Conservation (phyloP, 64 coral and sea anemone genomes). For the Pocillopora verrucosa region DNA sequence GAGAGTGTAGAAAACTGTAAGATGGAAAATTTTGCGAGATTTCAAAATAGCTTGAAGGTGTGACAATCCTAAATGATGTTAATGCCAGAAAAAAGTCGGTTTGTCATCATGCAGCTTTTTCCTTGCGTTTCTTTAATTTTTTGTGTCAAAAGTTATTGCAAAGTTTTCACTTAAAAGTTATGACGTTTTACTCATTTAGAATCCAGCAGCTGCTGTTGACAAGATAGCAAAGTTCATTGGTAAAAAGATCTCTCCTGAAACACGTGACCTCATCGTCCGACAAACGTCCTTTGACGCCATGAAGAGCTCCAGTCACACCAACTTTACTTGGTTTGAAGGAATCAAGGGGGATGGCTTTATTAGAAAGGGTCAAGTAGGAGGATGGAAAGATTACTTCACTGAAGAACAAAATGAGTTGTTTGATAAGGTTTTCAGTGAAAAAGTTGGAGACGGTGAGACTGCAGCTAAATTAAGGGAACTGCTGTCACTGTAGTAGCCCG, state of each 20-base stretch:
- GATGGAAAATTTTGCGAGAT: too few relatives aligned
- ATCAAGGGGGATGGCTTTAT: conserved; percentile 10
- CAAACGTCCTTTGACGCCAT: neutral
- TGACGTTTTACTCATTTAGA: neutral
- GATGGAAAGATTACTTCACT: conserved; percentile 42
- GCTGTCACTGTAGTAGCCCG: neutral
- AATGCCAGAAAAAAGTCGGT: too few relatives aligned
- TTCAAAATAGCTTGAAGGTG: too few relatives aligned
- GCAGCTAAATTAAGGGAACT: neutral
- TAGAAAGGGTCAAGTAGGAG: conserved; percentile 40
- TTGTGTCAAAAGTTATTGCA: neutral
- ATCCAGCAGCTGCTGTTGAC: neutral
- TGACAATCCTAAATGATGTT: too few relatives aligned
- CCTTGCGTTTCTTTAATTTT: neutral
- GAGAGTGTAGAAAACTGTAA: too few relatives aligned
- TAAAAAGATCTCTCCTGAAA: neutral
- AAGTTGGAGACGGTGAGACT: conserved; percentile 11
- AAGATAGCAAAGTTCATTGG: neutral
- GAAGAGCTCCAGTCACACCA: neutral
- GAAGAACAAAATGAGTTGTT: conserved; percentile 41
- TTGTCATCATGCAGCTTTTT: neutral
- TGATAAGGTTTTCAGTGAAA: conserved; percentile 42
- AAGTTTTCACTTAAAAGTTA: neutral
- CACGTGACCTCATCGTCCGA: neutral
- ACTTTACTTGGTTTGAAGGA: neutral